Base-by-base conservation (phyloP, 1,140 invertebrate species). In the Epicauta chinensis region DNA sequence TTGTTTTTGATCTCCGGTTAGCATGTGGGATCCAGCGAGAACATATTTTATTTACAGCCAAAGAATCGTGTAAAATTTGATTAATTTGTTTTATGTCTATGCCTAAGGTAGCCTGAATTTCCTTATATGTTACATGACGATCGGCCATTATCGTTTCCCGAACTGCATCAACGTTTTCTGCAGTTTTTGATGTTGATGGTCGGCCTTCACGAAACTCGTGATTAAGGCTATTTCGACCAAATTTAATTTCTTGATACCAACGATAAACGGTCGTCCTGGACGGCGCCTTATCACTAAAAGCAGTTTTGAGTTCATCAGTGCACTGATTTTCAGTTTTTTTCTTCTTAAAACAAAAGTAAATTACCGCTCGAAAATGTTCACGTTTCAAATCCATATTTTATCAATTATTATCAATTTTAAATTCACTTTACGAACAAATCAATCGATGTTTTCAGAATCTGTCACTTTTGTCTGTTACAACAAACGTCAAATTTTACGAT, bases 11-110 rank as follows among this genome's bases (percentile, higher is more conserved):
- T 4, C 29, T 5, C 10, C 29, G 4, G 29, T 30, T 12, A 34
- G 11, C 32, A 34, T n/a, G 2, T 34, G 32, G 32, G 11, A 34
- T 3, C 10, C 32, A 34, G 11, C 2, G 32, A 9, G 32, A 11
- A 34, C 32, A 34, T 11, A 34, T 11, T 10, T 34, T 34, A 11
- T 12, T 11, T n/a, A 34, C 32, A 34, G 9, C 47, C 23, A 6
- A 58, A 60, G 60, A 34, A 51, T 60, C 55, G 51, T 62, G 56
- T 36, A 63, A 65, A 40, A 65, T 65, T 34, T 30, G 17, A 52
- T 63, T 30, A 43, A 60, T 45, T 46, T 50, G 14, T 47, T 62
- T 62, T 47, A 23, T 35, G 52, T 38, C 55, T 51, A 62, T 56
- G 17, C 56, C 44, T 31, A 60, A 37, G 48, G 42, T 41, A 55